Evolutionary conservation across 2,113 vertebrate species (phyloP).

Genomic region (Mustela lutreola): DNA sequence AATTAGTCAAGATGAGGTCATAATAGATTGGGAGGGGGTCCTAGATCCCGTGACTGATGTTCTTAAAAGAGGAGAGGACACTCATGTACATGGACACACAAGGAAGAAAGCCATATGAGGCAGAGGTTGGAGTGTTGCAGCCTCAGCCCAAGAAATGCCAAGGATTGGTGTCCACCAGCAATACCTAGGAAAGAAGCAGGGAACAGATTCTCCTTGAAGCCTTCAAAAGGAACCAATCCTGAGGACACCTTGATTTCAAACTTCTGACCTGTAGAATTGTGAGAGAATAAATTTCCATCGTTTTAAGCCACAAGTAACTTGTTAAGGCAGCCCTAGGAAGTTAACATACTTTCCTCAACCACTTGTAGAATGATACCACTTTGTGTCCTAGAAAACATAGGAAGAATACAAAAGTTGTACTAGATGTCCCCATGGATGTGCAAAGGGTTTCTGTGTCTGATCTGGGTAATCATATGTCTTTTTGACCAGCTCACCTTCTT

Average conservation of each 20-base stretch:
- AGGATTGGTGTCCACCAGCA: not conserved
- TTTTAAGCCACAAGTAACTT: not conserved
- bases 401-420: not conserved
- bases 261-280: not conserved
- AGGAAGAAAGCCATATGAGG: not conserved
- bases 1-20: slow-evolving; percentile 20
- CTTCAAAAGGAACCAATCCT: not conserved
- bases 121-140: not conserved
- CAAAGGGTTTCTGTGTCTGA: not conserved
- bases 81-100: not conserved
- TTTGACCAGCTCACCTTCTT: not conserved
- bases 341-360: not conserved
- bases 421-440: not conserved
- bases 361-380: not conserved
- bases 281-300: not conserved
- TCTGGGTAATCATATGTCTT: not conserved
- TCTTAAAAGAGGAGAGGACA: not conserved
- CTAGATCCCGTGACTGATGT: not conserved
- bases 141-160: not conserved
- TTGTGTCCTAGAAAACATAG: not conserved
- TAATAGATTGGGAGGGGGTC: not conserved
- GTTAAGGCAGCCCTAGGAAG: not conserved
- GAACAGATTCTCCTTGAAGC: not conserved
- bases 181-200: not conserved
- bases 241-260: not conserved